phyloP scores from a whole-genome alignment of 2,888 invertebrate genomes.

The Dendrolimus houi region DNA sequence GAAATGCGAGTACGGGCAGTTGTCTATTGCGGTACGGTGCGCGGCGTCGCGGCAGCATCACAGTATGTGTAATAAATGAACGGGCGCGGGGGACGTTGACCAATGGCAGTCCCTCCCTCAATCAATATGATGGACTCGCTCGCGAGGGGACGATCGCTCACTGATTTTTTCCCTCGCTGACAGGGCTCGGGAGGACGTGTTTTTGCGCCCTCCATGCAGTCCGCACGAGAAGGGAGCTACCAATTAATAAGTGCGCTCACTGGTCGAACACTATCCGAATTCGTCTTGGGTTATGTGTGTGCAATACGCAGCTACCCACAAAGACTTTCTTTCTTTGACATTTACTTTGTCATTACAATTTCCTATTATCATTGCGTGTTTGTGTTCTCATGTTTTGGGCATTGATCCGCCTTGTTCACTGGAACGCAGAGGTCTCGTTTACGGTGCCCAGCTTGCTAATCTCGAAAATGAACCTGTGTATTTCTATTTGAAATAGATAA shows the following conservation, averaged over 20 bases:
- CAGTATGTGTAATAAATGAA: slow-evolving; percentile 78
- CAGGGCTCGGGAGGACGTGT: slow-evolving; percentile 71
- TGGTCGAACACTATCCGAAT: slow-evolving; percentile 23
- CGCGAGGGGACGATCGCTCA: slow-evolving; percentile 77
- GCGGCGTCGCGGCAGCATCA: slow-evolving; percentile 46
- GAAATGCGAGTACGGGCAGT: slow-evolving; percentile 26
- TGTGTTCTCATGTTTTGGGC: too few relatives aligned
- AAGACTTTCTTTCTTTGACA: background rate
- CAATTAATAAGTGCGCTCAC: slow-evolving; percentile 69
- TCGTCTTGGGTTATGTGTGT: slow-evolving; percentile 8
- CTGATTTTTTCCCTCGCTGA: slow-evolving; percentile 77
- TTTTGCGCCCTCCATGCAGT: slow-evolving; percentile 66
- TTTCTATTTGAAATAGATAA: too few relatives aligned
- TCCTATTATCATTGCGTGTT: too few relatives aligned
- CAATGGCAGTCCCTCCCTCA: slow-evolving; percentile 76
- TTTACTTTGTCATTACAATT: background rate
- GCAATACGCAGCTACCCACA: background rate
- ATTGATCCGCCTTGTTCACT: too few relatives aligned
- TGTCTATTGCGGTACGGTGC: slow-evolving; percentile 19
- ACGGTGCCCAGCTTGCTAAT: too few relatives aligned
- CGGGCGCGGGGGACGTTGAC: slow-evolving; percentile 72
- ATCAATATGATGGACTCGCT: slow-evolving; percentile 77
- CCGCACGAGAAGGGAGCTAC: slow-evolving; percentile 57
- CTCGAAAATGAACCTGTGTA: too few relatives aligned
- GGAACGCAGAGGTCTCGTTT: too few relatives aligned